Evolutionary conservation across 2,113 vertebrate genomes (phyloP).

Genomic region (Saguinus imperator): DNA sequence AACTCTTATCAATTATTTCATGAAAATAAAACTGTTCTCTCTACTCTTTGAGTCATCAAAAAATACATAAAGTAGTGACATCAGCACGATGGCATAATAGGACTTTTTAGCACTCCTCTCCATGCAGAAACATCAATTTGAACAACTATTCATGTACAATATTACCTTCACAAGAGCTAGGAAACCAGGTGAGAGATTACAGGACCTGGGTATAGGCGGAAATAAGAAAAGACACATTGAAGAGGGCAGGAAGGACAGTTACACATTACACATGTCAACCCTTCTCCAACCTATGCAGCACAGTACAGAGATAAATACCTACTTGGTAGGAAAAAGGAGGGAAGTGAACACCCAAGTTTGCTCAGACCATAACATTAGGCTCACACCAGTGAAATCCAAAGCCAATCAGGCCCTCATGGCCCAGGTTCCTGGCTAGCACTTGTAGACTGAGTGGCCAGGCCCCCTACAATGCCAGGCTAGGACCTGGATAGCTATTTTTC

Average conservation of each 20-base stretch:
- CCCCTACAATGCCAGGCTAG: not conserved
- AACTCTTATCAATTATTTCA: not conserved
- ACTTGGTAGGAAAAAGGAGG: not conserved
- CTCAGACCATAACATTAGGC: not conserved
- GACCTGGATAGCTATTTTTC: not conserved
- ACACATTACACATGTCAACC: not conserved
- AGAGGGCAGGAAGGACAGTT: not conserved
- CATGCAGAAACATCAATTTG: not conserved
- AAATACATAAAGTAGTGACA: not conserved
- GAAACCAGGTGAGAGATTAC: not conserved
- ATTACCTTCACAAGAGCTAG: not conserved
- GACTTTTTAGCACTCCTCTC: not conserved
- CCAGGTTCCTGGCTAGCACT: not conserved
- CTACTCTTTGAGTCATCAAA: not conserved
- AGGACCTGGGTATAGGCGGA: not conserved
- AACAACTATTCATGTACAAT: not conserved
- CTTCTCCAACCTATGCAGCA: not conserved
- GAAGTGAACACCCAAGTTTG: not conserved
- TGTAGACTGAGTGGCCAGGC: not conserved
- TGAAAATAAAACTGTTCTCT: not conserved
- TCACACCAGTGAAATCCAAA: not conserved
- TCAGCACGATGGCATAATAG: not conserved
- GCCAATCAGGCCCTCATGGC: not conserved
- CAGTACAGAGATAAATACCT: not conserved
- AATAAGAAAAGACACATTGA: not conserved